Percentiles rank a stretch among this genome's conserved stretches.
phyloP scores from a whole-genome alignment of 2,113 vertebrate genomes.

The Neoarius graeffei region DNA sequence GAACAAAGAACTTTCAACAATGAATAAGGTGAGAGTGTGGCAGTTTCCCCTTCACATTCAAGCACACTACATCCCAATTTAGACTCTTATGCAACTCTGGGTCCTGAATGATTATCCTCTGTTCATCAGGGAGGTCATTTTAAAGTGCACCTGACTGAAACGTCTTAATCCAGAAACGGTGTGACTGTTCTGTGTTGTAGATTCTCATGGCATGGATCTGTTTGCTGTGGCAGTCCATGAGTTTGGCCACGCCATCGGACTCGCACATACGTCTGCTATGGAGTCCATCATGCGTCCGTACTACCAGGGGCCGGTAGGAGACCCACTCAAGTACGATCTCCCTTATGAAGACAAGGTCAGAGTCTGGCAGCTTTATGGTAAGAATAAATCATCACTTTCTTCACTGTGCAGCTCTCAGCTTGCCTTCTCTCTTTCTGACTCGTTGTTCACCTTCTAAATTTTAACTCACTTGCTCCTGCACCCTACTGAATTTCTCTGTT shows the following conservation, averaged over 20 bases:
- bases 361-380: conserved; percentile 95
- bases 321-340: conserved; percentile 90
- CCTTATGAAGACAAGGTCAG: conserved; percentile 92
- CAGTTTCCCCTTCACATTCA: background rate
- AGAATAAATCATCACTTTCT: conserved; percentile 22
- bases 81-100: background rate
- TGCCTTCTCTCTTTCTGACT: background rate
- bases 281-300: conserved; percentile 96
- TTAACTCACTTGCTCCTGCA: background rate
- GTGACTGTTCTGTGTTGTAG: conserved; percentile 59
- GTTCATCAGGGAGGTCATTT: background rate
- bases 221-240: conserved; percentile 96
- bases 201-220: conserved; percentile 88
- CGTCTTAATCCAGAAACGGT: background rate
- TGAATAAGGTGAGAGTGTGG: conserved; percentile 26
- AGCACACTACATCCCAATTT: conserved; percentile 13
- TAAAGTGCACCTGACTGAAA: background rate
- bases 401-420: background rate
- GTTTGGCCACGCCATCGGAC: conserved; percentile 93
- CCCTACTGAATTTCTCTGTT: background rate
- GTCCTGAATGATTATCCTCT: conserved; percentile 10
- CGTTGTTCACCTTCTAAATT: background rate
- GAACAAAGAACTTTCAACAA: conserved; percentile 18
- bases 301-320: conserved; percentile 93
- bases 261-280: conserved; percentile 86